Conservation (phyloP, 2,113 vertebrate genomes). For the Nansenia antarctica region DNA sequence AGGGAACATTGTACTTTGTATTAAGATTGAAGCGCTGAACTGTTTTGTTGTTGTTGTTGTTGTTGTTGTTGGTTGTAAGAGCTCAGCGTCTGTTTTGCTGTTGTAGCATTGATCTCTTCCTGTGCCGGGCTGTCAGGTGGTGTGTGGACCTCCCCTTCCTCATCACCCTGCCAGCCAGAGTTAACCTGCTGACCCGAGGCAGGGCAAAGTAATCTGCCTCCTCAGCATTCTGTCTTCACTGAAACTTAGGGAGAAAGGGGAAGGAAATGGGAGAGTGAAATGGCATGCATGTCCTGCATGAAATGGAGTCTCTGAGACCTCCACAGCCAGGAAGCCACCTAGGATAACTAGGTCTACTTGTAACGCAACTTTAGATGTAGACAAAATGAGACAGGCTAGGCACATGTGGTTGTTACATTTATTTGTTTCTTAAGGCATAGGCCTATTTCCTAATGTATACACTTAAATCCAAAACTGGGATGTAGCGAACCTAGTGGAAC, state of each 20-base stretch:
- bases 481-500: too few relatives aligned
- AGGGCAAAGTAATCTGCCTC: constrained; percentile 59
- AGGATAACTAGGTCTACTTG: background rate
- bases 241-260: constrained; percentile 57
- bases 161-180: constrained; percentile 59
- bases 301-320: constrained; percentile 23
- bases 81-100: background rate
- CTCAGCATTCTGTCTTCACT: constrained; percentile 67
- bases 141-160: constrained; percentile 36
- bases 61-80: background rate
- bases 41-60: background rate
- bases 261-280: constrained; percentile 61
- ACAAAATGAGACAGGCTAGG: background rate
- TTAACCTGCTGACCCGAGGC: constrained; percentile 42
- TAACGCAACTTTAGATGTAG: too few relatives aligned
- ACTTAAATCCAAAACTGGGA: too few relatives aligned
- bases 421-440: too few relatives aligned
- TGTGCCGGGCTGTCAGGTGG: constrained; percentile 43
- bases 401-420: too few relatives aligned
- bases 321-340: background rate
- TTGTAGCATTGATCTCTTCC: constrained; percentile 44
- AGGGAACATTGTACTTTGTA: background rate
- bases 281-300: constrained; percentile 16
- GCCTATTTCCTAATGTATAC: too few relatives aligned
- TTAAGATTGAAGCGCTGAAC: background rate